Evolutionary conservation across 2,113 vertebrate species (phyloP).

Genomic region (Dinomys branickii): DNA sequence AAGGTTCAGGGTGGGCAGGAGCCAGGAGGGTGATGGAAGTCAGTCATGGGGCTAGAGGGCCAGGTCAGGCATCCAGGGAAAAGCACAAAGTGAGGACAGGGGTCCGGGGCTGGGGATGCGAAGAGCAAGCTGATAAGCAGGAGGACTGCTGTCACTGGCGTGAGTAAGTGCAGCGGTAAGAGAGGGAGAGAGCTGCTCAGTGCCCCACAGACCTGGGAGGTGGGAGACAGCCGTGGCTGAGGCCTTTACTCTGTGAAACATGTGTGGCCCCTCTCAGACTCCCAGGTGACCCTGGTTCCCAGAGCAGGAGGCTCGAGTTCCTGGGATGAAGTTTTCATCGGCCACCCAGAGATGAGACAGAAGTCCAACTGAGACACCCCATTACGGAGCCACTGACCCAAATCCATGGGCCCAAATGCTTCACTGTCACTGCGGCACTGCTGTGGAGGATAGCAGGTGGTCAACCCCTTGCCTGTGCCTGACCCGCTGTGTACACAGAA

Average conservation of each 20-base stretch:
- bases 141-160: fast-evolving
- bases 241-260: not conserved
- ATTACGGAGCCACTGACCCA: not conserved
- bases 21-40: fast-evolving
- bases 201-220: not conserved
- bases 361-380: not conserved
- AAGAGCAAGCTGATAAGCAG: not conserved
- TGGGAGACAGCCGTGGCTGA: fast-evolving
- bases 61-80: fast-evolving
- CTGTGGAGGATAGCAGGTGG: fast-evolving
- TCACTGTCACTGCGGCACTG: not conserved
- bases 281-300: not conserved
- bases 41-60: not conserved
- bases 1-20: not conserved
- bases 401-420: fast-evolving
- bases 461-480: not conserved
- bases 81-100: not conserved
- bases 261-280: not conserved
- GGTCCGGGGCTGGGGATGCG: not conserved
- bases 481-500: not conserved
- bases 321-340: not conserved
- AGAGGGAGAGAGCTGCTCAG: not conserved
- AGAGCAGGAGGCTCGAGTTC: not conserved
- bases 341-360: not conserved
- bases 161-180: fast-evolving